Percentiles rank a stretch among this genome's conserved stretches.
phyloP scores from a whole-genome alignment of 2,888 invertebrate species.

The Parochlus steinenii region DNA sequence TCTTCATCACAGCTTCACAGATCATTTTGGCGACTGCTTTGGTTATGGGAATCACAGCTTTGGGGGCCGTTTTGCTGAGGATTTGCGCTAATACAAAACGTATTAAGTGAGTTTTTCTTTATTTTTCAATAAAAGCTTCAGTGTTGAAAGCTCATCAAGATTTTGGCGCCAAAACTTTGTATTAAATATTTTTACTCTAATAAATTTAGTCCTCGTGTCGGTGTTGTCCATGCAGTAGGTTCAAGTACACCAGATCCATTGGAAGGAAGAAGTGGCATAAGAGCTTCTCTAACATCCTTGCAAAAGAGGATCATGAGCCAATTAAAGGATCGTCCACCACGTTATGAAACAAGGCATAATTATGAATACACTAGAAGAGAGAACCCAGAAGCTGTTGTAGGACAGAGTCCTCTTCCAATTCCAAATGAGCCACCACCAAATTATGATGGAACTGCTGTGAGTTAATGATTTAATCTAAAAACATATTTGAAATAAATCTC shows the following conservation, averaged over 20 bases:
- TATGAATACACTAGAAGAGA: constrained; percentile 8
- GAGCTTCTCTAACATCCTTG: constrained; percentile 18
- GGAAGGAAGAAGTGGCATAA: constrained; percentile 13
- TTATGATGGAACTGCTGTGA: no score
- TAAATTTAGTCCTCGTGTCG: no score
- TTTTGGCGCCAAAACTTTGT: no score
- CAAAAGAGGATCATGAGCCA: constrained; percentile 18
- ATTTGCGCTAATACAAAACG: constrained; percentile 17
- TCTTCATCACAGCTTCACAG: constrained; percentile 17
- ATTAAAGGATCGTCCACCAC: constrained; percentile 18
- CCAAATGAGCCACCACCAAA: no score
- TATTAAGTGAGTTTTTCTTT: constrained; percentile 15
- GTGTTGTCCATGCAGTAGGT: no score
- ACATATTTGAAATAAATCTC: no score
- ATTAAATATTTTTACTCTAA: no score
- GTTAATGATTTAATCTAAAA: no score
- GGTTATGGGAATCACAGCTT: constrained; percentile 19
- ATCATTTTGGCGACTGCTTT: constrained; percentile 18
- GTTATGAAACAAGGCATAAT: constrained; percentile 16
- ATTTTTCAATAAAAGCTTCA: no score
- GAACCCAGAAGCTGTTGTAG: no score
- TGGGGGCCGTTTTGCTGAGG: constrained; percentile 18
- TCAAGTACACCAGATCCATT: constrained; percentile 12
- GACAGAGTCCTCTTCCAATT: no score
- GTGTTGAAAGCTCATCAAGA: no score